Base-by-base conservation (phyloP, 2,113 vertebrate species). In the Cryptomyrus ogoouensis region DNA sequence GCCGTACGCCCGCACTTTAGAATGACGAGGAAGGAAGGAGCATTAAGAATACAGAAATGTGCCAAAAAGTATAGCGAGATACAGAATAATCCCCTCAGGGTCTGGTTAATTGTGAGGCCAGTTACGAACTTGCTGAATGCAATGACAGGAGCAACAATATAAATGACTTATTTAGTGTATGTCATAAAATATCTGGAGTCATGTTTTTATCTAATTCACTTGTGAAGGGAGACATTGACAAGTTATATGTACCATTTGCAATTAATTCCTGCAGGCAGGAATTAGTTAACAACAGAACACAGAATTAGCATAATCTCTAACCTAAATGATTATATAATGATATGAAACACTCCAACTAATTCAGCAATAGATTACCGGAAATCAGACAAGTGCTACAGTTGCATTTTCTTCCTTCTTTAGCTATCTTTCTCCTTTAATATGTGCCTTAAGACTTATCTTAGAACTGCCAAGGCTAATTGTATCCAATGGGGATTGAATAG, bases 401-500 rank as follows among this genome's bases (percentile, higher is more conserved):
- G 35, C 46, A 83, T 53, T 83, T 83, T 88, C 31, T 62, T 44
- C 50, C 77, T 52, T 83, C 50, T 31, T 87, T 27, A 83, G 35
- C 44, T 88, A 90, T 88, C 58, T 83, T 83, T 80, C 31, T 56
- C 77, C 21, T 70, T 90, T 83, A 88, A 90, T 83, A 10, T 58
- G 21, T 53, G 66, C 90, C 70, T 83, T 90, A 88, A 88, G 52
- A 88, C 49, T 83, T 88, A 80, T 83, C 90, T 74, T 58, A 80
- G 50, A 90, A 90, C 90, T 88, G 87, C 70, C 90, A 88, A 70
- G 70, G 49, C 86, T 90, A 90, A 90, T 90, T 90, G 74, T 74
- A 47, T 90, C 90, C 90, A 83, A 39, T 62, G 90, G 87, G 90
- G 87, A 49, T 88, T 88, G 90, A 17, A 42, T 27, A 83, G 90